phyloP scores from a whole-genome alignment of 2,888 invertebrate genomes.

The Brachylomia viminalis region DNA sequence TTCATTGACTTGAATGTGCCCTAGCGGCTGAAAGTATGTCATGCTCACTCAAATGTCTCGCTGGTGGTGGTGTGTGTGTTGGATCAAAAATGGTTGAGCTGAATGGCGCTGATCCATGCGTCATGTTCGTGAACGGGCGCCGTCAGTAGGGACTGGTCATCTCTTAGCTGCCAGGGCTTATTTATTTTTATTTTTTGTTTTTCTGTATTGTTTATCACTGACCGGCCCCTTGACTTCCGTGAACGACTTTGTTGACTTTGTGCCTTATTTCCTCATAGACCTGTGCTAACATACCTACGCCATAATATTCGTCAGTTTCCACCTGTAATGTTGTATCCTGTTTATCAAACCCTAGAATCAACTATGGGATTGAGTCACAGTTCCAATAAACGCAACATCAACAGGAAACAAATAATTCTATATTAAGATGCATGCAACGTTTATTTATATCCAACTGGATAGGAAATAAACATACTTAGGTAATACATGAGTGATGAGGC shows the following conservation, averaged over 20 bases:
- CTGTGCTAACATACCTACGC: neutral
- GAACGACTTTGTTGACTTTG: neutral
- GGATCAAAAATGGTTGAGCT: no score
- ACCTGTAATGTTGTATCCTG: conserved; percentile 40
- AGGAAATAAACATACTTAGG: conserved; percentile 33
- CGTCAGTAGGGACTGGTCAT: no score
- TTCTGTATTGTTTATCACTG: no score
- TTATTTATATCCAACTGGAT: conserved; percentile 23
- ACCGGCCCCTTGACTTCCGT: no score
- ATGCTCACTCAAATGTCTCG: no score
- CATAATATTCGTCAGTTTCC: neutral
- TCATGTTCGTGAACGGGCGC: no score
- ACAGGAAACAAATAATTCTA: conserved; percentile 47
- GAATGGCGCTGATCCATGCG: no score
- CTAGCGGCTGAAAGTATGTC: no score
- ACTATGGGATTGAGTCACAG: conserved; percentile 32
- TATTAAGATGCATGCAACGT: conserved; percentile 26
- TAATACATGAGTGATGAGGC: neutral
- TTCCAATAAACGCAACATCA: conserved; percentile 10
- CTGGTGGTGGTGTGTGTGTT: no score
- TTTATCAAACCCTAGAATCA: conserved; percentile 41
- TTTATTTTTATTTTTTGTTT: no score
- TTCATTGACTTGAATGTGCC: no score
- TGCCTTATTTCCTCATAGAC: neutral
- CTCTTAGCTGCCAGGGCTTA: no score